A percentile compares a stretch with the other conserved stretches of the same genome.
Evolutionary conservation across 2,113 vertebrate genomes (phyloP).

Genomic region (Odocoileus hemionus): DNA sequence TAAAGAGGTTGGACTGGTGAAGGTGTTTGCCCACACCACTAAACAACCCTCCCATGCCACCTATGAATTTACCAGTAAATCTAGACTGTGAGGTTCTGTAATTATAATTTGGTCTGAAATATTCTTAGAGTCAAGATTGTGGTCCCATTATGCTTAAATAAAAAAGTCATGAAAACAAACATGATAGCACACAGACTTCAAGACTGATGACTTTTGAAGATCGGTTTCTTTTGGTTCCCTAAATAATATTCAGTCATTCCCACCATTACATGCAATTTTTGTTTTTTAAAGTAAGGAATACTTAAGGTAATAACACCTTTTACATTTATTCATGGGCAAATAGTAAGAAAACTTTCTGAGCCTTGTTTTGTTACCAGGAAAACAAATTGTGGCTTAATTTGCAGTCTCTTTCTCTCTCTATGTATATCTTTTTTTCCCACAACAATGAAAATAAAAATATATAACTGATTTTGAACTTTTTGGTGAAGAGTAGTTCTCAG

Average conservation of each 20-base stretch:
- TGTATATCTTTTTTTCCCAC: background rate
- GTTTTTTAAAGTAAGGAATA: background rate
- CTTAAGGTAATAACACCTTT: background rate
- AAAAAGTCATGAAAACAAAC: background rate
- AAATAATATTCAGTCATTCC: background rate
- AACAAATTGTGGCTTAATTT: background rate
- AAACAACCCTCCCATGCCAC: background rate
- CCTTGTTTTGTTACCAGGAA: background rate
- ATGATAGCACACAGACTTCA: background rate
- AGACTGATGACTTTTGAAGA: background rate
- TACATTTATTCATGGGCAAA: background rate
- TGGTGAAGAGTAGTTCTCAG: background rate
- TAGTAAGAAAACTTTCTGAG: background rate
- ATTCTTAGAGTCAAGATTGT: background rate
- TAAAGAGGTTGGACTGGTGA: background rate
- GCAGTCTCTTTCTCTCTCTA: background rate
- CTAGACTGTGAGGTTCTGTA: background rate
- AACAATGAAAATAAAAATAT: background rate
- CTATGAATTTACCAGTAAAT: background rate
- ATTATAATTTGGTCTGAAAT: background rate
- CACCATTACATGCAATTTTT: background rate
- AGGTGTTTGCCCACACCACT: background rate
- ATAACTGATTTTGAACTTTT: background rate
- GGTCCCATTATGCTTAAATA: accelerated
- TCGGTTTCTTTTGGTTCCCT: background rate